These are phyloP conservation scores for Macquaria ambigua DNA, from an alignment of 2,113 vertebrate species.

Conservation along the genomic window DNA sequence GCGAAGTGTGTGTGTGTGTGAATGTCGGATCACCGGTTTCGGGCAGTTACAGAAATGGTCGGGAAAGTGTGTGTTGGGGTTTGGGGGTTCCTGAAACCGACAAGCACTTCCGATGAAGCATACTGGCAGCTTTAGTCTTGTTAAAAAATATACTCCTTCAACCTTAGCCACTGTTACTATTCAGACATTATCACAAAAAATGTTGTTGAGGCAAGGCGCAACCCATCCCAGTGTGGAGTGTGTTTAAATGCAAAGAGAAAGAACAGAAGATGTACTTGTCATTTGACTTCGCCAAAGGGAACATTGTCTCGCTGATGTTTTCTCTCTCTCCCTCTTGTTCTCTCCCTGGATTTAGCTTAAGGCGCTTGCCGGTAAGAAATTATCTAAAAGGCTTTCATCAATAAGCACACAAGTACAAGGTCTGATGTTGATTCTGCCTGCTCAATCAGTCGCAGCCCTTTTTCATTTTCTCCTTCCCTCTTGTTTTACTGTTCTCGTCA, in stretches of 20 bases:
- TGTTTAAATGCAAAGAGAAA: slow-evolving; percentile 8
- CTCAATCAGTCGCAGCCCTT: slow-evolving; percentile 38
- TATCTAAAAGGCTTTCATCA: slow-evolving; percentile 59
- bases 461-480: slow-evolving; percentile 35
- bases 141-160: neutral
- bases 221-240: neutral
- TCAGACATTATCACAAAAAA: slow-evolving; percentile 17
- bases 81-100: neutral
- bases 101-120: neutral
- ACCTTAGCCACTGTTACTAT: neutral
- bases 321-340: slow-evolving; percentile 33
- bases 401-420: slow-evolving; percentile 32
- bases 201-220: neutral
- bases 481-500: neutral
- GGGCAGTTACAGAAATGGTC: neutral
- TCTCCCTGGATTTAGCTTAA: slow-evolving; percentile 50
- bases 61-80: too few species aligned
- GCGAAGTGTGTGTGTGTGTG: neutral
- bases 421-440: slow-evolving; percentile 36
- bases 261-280: slow-evolving; percentile 39
- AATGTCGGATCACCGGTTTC: neutral
- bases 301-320: slow-evolving; percentile 44
- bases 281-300: slow-evolving; percentile 52
- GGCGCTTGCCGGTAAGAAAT: slow-evolving; percentile 34
- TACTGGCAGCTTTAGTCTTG: neutral